phyloP scores from a whole-genome alignment of 2,888 invertebrate genomes.

The Octodonta nipae region DNA sequence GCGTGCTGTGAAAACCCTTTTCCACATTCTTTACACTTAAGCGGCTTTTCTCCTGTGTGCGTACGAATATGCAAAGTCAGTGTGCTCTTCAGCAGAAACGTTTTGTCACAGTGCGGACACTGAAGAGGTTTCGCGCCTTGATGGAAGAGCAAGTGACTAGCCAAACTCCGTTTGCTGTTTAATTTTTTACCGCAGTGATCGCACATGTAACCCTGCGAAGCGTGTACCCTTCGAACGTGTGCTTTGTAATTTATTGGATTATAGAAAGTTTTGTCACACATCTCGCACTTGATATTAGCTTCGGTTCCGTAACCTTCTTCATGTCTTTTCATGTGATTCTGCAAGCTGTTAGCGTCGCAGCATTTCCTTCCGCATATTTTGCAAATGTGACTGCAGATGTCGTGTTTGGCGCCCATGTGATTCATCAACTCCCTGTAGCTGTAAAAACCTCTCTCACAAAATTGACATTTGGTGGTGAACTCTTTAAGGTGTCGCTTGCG shows the following conservation, averaged over 20 bases:
- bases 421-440: no score
- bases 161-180: constrained; percentile 20
- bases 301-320: no score
- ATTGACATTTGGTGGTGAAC: no score
- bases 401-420: constrained; percentile 21
- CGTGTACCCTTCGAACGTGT: constrained; percentile 21
- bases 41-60: constrained; percentile 32
- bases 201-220: constrained; percentile 24
- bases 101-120: constrained; percentile 32
- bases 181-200: constrained; percentile 28
- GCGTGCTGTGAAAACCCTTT: constrained; percentile 27
- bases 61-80: constrained; percentile 31
- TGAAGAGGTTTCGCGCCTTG: constrained; percentile 22
- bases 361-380: constrained; percentile 20
- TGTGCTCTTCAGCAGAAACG: constrained; percentile 29
- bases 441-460: no score
- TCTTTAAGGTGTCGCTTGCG: constrained; percentile 41
- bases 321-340: constrained; percentile 19
- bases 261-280: constrained; percentile 25
- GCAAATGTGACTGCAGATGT: constrained; percentile 16
- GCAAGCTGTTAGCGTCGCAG: constrained; percentile 17
- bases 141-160: constrained; percentile 34
- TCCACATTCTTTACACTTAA: constrained; percentile 24
- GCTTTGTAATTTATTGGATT: no score
- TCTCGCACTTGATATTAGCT: constrained; percentile 28